These are phyloP conservation scores for Drosophila paramelanica DNA, from an alignment of 2,888 invertebrate species.

Conservation along the genomic window DNA sequence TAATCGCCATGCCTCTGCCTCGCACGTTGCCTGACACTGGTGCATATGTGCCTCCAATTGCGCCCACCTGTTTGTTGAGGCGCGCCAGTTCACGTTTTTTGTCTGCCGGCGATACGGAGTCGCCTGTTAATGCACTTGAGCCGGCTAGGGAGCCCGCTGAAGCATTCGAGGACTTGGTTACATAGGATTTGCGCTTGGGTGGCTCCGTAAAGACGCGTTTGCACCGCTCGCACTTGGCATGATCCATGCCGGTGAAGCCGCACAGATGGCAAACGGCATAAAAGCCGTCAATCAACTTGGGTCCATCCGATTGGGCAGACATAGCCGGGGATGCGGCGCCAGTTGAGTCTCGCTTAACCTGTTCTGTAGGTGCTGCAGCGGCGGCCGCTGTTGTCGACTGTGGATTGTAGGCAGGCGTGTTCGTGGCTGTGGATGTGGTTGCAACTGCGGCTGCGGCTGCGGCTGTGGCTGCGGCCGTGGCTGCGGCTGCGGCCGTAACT, in stretches of 20 bases:
- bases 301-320: conserved; percentile 85
- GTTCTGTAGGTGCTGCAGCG: conserved; percentile 46
- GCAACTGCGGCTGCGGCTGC: too few relatives aligned
- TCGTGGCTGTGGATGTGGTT: conserved; percentile 7
- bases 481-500: conserved; percentile 28
- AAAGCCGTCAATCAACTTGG: conserved; percentile 89
- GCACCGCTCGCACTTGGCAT: conserved; percentile 91
- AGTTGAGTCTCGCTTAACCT: conserved; percentile 45
- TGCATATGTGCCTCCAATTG: conserved; percentile 32
- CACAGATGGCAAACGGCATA: conserved; percentile 92
- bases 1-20: conserved; percentile 70
- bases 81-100: conserved; percentile 71
- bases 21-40: conserved; percentile 55
- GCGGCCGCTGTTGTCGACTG: conserved; percentile 23
- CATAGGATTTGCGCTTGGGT: conserved; percentile 86
- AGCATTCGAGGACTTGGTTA: conserved; percentile 64
- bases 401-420: conserved; percentile 36
- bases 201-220: conserved; percentile 90
- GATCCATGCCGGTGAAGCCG: conserved; percentile 92
- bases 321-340: conserved; percentile 70
- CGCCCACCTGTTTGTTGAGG: conserved; percentile 47
- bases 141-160: conserved; percentile 34
- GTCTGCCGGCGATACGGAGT: conserved; percentile 55
- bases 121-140: conserved; percentile 24
- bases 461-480: too few relatives aligned